Evolutionary conservation across 1,140 invertebrate genomes (phyloP).

Genomic region (Drosophila sproati): DNA sequence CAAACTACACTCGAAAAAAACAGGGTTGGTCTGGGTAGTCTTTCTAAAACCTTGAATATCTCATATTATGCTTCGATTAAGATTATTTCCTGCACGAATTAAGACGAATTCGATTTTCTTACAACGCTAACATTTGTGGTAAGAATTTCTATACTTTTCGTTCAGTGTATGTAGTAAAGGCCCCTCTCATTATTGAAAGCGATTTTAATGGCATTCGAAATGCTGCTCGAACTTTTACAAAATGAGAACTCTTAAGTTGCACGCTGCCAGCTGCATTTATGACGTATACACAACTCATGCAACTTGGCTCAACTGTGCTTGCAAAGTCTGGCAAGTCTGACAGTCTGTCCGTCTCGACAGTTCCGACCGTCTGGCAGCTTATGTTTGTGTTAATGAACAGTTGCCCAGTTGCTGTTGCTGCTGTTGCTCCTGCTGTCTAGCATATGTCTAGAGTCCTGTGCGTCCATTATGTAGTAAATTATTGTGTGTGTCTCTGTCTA

Average conservation of each 20-base stretch:
- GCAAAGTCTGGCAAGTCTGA: not conserved
- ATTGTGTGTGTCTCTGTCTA: slow-evolving; percentile 67
- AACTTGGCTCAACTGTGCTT: slow-evolving; percentile 14
- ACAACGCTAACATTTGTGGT: too few relatives aligned
- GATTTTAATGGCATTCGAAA: slow-evolving; percentile 68
- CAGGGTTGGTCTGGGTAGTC: not conserved
- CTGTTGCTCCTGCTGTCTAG: slow-evolving; percentile 65
- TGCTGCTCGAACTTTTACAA: slow-evolving; percentile 23
- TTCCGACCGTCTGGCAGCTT: slow-evolving; percentile 59
- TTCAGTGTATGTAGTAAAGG: not conserved
- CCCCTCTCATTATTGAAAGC: slow-evolving; percentile 45
- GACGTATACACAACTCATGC: slow-evolving; percentile 7
- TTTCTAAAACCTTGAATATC: too few relatives aligned
- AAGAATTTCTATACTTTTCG: not conserved
- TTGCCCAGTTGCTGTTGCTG: slow-evolving; percentile 41
- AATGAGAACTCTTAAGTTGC: slow-evolving; percentile 30
- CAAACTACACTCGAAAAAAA: slow-evolving; percentile 6
- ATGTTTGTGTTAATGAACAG: slow-evolving; percentile 81
- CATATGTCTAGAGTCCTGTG: slow-evolving; percentile 56
- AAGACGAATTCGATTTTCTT: too few relatives aligned
- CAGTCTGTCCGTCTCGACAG: slow-evolving; percentile 29
- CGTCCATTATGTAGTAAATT: slow-evolving; percentile 80
- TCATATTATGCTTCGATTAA: too few relatives aligned
- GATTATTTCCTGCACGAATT: too few relatives aligned
- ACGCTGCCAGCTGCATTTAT: slow-evolving; percentile 12